Evolutionary conservation across 2,888 invertebrate species (phyloP), one percentile per base, ranked within the genome.

Genomic region (Monochamus alternatus): DNA sequence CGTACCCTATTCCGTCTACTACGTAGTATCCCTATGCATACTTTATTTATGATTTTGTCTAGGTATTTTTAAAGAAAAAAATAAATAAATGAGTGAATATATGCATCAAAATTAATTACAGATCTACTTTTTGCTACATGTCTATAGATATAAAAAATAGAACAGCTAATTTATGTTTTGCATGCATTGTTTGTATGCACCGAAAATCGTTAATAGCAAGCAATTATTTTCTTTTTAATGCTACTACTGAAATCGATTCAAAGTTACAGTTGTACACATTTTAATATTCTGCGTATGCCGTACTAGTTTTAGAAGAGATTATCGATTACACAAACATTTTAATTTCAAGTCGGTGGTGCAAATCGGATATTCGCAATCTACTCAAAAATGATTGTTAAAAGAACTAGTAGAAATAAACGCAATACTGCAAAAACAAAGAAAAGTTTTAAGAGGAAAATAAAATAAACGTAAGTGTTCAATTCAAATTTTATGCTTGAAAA

Each of bases 331-430:
- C 47, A n/a, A 51, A 38, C 30, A 22, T 58, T 22, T 55, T 14
- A n/a, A n/a, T 55, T 55, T n/a, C 55, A 55, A 22, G 55, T 47
- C 22, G 14, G 22, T 22, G 22, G n/a, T 55, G n/a, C 14, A 14
- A 55, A n/a, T 55, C 5, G 55, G 3, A 7, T 55, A n/a, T n/a
- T 55, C 22, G 55, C 5, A 14, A 55, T 72, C 30, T 38, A 9
- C 32, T 64, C 64, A 32, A 44, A 64, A 55, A 43, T 52, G 38
- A 38, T 71, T 31, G 62, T 71, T 31, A 62, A 63, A 63, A 10
- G 22, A 52, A 30, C 62, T 4, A 62, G 32, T 51, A 71, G 31
- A 62, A 71, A 51, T n/a, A 71, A 63, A 14, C 30, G 30, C 12
- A 55, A 9, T 12, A 47, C 62, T 30, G 14, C 31, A 32, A 62